Base-by-base conservation (phyloP, 2,888 invertebrate genomes). In the Alentia gelatinosa region DNA sequence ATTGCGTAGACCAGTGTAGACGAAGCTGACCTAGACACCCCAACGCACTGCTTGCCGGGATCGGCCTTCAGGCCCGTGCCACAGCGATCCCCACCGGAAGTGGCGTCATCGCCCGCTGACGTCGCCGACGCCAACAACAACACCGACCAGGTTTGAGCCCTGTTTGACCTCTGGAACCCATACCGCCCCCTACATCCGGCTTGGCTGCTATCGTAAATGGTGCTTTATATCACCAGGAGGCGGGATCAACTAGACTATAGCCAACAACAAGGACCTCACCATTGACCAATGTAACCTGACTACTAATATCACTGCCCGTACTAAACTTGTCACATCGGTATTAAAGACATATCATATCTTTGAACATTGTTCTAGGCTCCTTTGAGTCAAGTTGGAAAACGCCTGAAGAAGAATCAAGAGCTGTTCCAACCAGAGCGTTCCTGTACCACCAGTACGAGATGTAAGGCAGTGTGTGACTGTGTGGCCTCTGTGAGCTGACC, bases 121-220 rank as follows among this genome's bases (percentile, higher is more conserved):
- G 79, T 39, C n/a, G 39, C 79, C 12, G 79, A 37, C n/a, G 26
- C 19, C 74, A 74, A 74, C 33, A 74, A 74, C 74, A 74, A 74
- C 74, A 74, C 74, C 26, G 37, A 79, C 19, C 79, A 79, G 79
- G 79, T 79, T 79, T 79, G 79, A 79, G 19, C 35, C 39, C 79
- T 0, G 37, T 39, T 79, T 68, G 30, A 26, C 56, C 56, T 56
- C 56, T 56, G n/a, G 56, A n/a, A 56, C 56, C 56, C 56, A 19
- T n/a, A n/a, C n/a, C n/a, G n/a, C n/a, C n/a, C n/a, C n/a, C n/a
- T n/a, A n/a, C n/a, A n/a, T n/a, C n/a, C n/a, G n/a, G n/a, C n/a
- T n/a, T n/a, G n/a, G n/a, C n/a, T n/a, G n/a, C 56, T 56, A 56
- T n/a, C 56, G n/a, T n/a, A n/a, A n/a, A 56, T n/a, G n/a, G 56